Evolutionary conservation across 1,140 invertebrate genomes (phyloP).

Genomic region (Ceratitis capitata): DNA sequence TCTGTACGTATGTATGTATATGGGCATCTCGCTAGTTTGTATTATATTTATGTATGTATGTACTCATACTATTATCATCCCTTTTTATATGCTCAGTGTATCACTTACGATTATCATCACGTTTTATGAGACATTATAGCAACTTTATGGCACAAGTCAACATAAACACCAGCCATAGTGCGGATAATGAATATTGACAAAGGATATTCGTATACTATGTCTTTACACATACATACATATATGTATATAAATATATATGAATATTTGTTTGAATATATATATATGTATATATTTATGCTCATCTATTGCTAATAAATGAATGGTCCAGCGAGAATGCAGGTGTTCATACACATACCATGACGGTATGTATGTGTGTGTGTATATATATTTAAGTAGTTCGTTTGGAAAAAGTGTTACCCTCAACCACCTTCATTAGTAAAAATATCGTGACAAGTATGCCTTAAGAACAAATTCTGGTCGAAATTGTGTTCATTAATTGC

Average conservation of each 20-base stretch:
- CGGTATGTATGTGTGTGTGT: not conserved
- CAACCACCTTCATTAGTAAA: constrained; percentile 7
- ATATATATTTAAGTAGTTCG: too few species aligned
- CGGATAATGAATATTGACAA: constrained; percentile 45
- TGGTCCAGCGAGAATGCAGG: constrained; percentile 12
- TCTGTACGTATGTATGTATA: not conserved
- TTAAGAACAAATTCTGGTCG: constrained; percentile 8
- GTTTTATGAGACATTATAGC: constrained; percentile 45
- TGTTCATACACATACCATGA: not conserved
- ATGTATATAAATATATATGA: not conserved
- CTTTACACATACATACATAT: not conserved
- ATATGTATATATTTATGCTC: not conserved
- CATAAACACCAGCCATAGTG: constrained; percentile 12
- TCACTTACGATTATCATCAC: constrained; percentile 46
- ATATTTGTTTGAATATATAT: not conserved
- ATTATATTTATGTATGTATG: not conserved
- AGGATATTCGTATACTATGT: constrained; percentile 34
- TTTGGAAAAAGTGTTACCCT: not conserved
- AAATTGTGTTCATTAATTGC: not conserved
- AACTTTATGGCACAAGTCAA: constrained; percentile 40
- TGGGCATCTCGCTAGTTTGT: not conserved
- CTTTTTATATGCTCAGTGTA: constrained; percentile 17
- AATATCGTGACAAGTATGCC: constrained; percentile 37
- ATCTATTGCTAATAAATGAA: not conserved
- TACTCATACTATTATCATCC: not conserved